A percentile compares a stretch with the other conserved stretches of the same genome.
Conservation (phyloP, 2,888 invertebrate species). For the Chromoteleia sp. region DNA sequence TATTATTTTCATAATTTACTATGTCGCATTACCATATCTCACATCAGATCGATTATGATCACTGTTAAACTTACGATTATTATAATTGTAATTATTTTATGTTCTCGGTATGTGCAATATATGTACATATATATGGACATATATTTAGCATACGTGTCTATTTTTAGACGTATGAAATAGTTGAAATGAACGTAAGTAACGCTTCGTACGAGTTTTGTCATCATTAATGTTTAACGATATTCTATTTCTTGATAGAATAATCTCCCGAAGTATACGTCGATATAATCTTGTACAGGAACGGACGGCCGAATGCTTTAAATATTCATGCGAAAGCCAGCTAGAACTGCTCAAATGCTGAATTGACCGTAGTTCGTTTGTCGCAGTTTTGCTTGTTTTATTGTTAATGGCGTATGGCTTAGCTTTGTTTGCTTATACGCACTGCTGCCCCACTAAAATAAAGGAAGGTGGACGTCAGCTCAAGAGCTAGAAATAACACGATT, state of each 20-base stretch:
- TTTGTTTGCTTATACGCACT: slow-evolving; percentile 48
- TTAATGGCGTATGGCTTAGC: slow-evolving; percentile 58
- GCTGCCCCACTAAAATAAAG: slow-evolving; percentile 6
- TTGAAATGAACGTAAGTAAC: no score
- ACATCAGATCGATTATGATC: no score
- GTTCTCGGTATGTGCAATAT: no score
- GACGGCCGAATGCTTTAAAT: slow-evolving; percentile 43
- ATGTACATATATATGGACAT: no score
- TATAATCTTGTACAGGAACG: slow-evolving; percentile 28
- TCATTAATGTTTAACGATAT: background rate
- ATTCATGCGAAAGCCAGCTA: slow-evolving; percentile 38
- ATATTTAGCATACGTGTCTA: no score
- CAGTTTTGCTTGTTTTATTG: slow-evolving; percentile 63
- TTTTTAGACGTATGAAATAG: no score
- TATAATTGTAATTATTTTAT: no score
- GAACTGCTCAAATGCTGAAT: slow-evolving; percentile 49
- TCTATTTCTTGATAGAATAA: slow-evolving; percentile 33
- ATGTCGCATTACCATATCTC: no score
- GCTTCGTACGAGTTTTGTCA: background rate
- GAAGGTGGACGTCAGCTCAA: slow-evolving; percentile 20
- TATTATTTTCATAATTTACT: no score
- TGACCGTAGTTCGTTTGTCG: slow-evolving; percentile 50
- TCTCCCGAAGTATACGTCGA: slow-evolving; percentile 4
- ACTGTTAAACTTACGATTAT: no score
- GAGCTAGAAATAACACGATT: slow-evolving; percentile 40